A percentile compares a stretch with the other conserved stretches of the same genome.
phyloP scores from a whole-genome alignment of 2,797 vertebrate species.

The Cryptoblepharus egeriae region DNA sequence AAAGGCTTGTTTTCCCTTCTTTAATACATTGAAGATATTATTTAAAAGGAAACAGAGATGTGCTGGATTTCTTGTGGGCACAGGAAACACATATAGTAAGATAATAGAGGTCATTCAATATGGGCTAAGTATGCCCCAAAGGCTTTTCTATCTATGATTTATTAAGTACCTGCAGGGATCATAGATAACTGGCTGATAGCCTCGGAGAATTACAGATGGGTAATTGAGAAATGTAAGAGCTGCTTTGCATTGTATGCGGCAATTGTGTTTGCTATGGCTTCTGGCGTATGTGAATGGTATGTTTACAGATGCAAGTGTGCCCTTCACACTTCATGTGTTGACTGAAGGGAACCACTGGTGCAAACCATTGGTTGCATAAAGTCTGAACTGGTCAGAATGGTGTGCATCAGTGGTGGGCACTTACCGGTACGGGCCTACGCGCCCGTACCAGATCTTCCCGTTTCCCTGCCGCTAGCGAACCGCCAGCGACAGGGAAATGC shows the following conservation, averaged over 20 bases:
- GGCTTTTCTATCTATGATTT: conserved; percentile 22
- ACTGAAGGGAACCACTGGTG: neutral
- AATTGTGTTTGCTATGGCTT: neutral
- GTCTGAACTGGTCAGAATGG: no score
- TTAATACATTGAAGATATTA: neutral
- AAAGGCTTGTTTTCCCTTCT: neutral
- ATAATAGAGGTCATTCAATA: conserved; percentile 25
- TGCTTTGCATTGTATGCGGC: neutral
- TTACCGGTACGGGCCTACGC: no score
- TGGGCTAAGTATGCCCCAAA: conserved; percentile 17
- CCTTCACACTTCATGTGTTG: neutral
- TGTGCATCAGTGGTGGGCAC: no score
- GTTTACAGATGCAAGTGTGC: neutral
- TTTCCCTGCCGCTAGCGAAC: no score
- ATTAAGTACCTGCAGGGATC: conserved; percentile 2
- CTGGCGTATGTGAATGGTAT: no score
- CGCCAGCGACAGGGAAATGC: no score
- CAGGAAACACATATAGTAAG: conserved; percentile 16
- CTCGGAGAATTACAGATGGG: conserved; percentile 2
- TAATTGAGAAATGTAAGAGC: conserved; percentile 11
- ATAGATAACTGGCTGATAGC: neutral
- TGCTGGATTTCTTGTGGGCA: neutral
- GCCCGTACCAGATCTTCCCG: no score
- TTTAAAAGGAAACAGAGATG: conserved; percentile 12
- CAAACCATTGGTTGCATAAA: neutral